Evolutionary conservation across 1,140 invertebrate species (phyloP).

Genomic region (Magallana ariakensis): DNA sequence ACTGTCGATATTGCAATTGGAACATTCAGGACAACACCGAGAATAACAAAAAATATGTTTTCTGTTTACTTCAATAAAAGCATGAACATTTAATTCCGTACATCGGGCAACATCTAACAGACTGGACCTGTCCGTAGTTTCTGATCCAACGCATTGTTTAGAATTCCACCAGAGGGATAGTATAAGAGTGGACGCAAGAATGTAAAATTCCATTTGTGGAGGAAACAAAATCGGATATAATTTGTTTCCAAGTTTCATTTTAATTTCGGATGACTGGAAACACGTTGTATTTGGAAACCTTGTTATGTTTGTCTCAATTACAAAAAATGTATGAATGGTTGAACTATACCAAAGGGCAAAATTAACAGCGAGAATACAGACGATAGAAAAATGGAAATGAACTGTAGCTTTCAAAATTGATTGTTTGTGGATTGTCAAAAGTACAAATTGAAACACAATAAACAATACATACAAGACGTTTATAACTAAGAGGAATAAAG

Average conservation of each 20-base stretch:
- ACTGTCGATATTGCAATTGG: neutral
- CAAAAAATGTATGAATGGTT: neutral
- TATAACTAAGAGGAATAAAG: neutral
- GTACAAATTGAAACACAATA: neutral
- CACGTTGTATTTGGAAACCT: neutral
- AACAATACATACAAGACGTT: neutral
- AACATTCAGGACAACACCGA: neutral
- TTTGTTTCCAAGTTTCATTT: neutral
- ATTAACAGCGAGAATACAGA: neutral
- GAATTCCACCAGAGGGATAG: neutral
- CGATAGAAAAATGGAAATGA: neutral
- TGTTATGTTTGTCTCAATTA: no score
- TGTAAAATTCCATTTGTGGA: neutral
- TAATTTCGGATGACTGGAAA: neutral
- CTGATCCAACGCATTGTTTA: neutral
- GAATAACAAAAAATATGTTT: neutral
- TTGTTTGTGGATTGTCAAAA: neutral
- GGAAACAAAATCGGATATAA: neutral
- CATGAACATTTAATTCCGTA: no score
- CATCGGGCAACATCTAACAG: no score
- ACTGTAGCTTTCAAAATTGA: neutral
- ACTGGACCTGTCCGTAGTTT: neutral
- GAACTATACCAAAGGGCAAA: constrained; percentile 4
- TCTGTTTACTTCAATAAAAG: neutral
- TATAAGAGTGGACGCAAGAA: neutral